Conservation (phyloP, 1,140 invertebrate genomes). For the Ganaspis sp. region DNA sequence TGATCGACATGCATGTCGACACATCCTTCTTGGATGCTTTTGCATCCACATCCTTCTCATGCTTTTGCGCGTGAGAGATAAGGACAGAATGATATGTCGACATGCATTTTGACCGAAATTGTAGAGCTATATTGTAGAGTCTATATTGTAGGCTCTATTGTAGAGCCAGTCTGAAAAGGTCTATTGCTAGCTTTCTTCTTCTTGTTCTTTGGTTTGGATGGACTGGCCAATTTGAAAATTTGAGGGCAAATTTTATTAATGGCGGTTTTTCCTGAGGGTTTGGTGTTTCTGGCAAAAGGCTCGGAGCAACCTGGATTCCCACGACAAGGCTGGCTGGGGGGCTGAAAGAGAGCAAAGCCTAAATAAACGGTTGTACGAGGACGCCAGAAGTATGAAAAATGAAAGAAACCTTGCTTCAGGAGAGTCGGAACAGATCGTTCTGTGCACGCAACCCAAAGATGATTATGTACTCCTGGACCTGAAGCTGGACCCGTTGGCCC, state of each 20-base stretch:
- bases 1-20: no score
- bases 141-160: no score
- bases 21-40: no score
- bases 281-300: slow-evolving; percentile 39
- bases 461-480: slow-evolving; percentile 66
- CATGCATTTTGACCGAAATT: no score
- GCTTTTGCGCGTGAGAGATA: no score
- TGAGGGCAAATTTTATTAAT: slow-evolving; percentile 43
- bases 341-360: slow-evolving; percentile 65
- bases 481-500: slow-evolving; percentile 52
- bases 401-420: slow-evolving; percentile 59
- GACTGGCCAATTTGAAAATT: no score
- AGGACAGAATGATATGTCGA: no score
- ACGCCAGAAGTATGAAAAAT: slow-evolving; percentile 64
- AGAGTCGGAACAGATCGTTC: slow-evolving; percentile 61
- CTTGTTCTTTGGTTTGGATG: no score
- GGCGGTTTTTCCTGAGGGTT: slow-evolving; percentile 11
- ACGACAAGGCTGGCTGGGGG: slow-evolving; percentile 61
- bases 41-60: no score
- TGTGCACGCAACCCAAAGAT: slow-evolving; percentile 72
- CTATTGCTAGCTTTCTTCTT: no score
- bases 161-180: no score
- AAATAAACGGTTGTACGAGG: slow-evolving; percentile 70
- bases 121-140: no score
- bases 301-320: slow-evolving; percentile 59